These are phyloP conservation scores for Pterocles orientalis DNA, from an alignment of 2,113 vertebrate genomes.

Conservation along the genomic window DNA sequence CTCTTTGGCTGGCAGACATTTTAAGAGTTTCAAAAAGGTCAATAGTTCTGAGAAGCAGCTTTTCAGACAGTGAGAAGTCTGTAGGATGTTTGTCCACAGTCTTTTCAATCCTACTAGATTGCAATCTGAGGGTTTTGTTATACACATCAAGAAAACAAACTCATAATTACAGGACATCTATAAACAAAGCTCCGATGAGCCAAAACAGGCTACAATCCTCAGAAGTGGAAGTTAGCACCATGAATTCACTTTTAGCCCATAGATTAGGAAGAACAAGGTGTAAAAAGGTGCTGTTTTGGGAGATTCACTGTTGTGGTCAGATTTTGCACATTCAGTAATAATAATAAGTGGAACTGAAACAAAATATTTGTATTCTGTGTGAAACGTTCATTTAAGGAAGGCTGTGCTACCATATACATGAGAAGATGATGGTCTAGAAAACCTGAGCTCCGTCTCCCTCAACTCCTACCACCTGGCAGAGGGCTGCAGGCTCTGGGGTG, in stretches of 20 bases:
- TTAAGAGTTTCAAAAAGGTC: slow-evolving; percentile 60
- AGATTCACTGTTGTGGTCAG: accelerated
- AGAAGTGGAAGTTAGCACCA: not conserved
- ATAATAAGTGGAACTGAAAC: not conserved
- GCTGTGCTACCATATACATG: not conserved
- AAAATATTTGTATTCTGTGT: not conserved
- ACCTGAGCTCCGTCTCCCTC: not conserved
- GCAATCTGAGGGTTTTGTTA: not conserved
- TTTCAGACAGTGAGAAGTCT: not conserved
- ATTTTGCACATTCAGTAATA: not conserved
- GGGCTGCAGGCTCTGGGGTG: not conserved
- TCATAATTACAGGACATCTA: not conserved
- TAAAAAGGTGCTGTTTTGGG: not conserved
- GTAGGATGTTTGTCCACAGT: not conserved
- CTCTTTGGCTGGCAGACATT: slow-evolving; percentile 41
- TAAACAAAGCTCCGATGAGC: not conserved
- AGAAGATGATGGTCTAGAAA: not conserved
- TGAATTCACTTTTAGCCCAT: not conserved
- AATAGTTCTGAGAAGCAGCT: slow-evolving; percentile 17
- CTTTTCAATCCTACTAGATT: not conserved
- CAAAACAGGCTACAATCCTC: not conserved
- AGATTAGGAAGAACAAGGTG: not conserved
- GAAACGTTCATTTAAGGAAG: not conserved
- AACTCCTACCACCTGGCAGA: not conserved
- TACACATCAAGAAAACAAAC: not conserved